These are phyloP conservation scores for Ceratosolen solmsi DNA, from an alignment of 1,140 invertebrate genomes.

Conservation along the genomic window DNA sequence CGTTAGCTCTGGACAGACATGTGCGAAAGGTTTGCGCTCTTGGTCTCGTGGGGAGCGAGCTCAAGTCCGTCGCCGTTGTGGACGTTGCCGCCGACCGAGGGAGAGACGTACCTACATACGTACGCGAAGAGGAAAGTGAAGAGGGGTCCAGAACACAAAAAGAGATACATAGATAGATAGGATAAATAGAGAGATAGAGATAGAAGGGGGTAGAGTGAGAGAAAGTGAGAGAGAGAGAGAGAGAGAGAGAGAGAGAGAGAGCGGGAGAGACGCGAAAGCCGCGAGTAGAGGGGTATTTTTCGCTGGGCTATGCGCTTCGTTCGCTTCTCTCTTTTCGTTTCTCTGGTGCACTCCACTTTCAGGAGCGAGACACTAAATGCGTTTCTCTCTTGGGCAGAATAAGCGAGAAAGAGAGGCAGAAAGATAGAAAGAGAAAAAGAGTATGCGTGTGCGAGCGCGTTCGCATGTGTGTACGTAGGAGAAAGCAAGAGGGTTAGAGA, in stretches of 20 bases:
- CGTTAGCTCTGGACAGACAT: background rate
- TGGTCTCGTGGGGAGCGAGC: background rate
- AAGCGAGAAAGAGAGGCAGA: conserved; percentile 43
- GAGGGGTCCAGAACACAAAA: background rate
- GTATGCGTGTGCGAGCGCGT: background rate
- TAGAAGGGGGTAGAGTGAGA: background rate
- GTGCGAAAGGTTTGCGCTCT: background rate
- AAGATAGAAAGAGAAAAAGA: conserved; percentile 43
- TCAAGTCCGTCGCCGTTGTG: conserved; percentile 15
- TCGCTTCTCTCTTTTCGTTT: conserved; percentile 34
- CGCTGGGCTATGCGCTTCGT: conserved; percentile 29
- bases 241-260: too few species aligned
- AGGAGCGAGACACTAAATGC: conserved; percentile 41
- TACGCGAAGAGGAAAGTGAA: conserved; percentile 16
- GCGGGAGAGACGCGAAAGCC: conserved; percentile 13
- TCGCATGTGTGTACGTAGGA: background rate
- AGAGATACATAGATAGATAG: background rate
- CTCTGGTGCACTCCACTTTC: conserved; percentile 12
- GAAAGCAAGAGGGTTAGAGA: conserved; percentile 40
- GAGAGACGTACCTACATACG: conserved; percentile 14
- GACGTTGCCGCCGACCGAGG: conserved; percentile 7
- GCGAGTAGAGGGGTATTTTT: conserved; percentile 45
- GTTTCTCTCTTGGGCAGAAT: conserved; percentile 20
- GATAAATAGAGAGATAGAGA: conserved; percentile 16
- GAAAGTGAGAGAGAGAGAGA: conserved; percentile 5